Evolutionary conservation across 2,113 vertebrate genomes (phyloP).

Genomic region (Bombycilla garrulus): DNA sequence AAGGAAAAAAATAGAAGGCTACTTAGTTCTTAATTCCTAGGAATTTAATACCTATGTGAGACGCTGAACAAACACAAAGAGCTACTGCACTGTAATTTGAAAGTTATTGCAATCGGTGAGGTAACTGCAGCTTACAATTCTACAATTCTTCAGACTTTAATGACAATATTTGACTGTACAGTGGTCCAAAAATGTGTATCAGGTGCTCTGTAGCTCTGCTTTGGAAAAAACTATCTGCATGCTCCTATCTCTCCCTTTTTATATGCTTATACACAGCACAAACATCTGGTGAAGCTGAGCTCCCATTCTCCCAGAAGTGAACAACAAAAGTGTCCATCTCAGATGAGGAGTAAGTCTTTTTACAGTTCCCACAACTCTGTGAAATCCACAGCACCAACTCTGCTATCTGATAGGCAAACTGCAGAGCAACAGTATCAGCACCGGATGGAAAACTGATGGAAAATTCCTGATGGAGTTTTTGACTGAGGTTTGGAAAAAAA

Average conservation of each 20-base stretch:
- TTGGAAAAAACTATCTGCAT: neutral
- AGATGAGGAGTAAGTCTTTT: rapidly evolving
- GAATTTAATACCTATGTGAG: neutral
- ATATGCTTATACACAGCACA: too few relatives aligned
- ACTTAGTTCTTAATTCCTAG: neutral
- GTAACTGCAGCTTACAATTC: neutral
- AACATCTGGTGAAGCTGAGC: neutral
- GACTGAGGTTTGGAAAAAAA: neutral
- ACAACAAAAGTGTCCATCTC: rapidly evolving
- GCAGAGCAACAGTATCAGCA: neutral
- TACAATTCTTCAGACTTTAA: neutral
- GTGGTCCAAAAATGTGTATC: neutral
- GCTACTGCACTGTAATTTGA: neutral
- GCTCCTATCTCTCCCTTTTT: neutral
- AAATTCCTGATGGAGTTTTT: neutral
- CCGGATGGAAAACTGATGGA: too few relatives aligned
- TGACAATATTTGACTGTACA: neutral
- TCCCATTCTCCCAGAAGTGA: neutral
- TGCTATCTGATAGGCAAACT: neutral
- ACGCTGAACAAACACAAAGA: neutral
- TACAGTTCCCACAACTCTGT: neutral
- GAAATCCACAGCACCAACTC: neutral
- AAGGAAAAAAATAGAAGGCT: neutral
- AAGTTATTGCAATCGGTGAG: neutral
- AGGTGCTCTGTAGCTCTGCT: neutral